Percentiles rank a stretch among this genome's conserved stretches.
Evolutionary conservation across 2,113 vertebrate genomes (phyloP).

Genomic region (Nanorana parkeri): DNA sequence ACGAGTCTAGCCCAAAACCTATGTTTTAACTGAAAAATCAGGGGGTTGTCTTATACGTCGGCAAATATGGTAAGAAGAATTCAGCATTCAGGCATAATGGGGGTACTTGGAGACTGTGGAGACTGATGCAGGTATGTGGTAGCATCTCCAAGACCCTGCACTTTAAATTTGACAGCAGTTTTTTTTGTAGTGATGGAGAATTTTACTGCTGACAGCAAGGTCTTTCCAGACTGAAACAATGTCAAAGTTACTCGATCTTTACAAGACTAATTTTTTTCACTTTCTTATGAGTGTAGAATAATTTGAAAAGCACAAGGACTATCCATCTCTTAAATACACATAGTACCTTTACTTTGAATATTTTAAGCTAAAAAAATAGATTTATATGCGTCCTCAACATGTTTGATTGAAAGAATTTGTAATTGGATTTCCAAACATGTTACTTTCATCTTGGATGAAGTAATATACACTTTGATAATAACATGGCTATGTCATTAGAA

Average conservation of each 20-base stretch:
- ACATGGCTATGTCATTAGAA: constrained; percentile 93
- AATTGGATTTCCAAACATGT: constrained; percentile 90
- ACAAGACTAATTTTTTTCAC: constrained; percentile 65
- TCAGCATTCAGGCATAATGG: no score
- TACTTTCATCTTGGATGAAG: constrained; percentile 83
- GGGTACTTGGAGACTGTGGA: no score
- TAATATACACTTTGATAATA: constrained; percentile 90
- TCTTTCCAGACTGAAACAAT: constrained; percentile 81
- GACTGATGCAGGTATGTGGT: no score
- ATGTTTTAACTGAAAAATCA: no score
- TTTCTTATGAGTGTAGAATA: constrained; percentile 70
- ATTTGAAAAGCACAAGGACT: constrained; percentile 78
- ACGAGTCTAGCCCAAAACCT: no score
- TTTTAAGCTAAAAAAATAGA: constrained; percentile 84
- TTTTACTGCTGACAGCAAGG: constrained; percentile 73
- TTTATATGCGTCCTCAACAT: constrained; percentile 83
- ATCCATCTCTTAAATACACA: constrained; percentile 84
- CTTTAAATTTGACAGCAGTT: no score
- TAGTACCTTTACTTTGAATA: constrained; percentile 89
- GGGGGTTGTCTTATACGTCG: no score
- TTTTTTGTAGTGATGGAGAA: constrained; percentile 48
- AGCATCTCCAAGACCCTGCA: no score
- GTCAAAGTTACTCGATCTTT: constrained; percentile 79
- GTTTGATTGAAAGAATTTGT: constrained; percentile 97
- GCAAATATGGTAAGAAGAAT: no score